Evolutionary conservation across 2,113 vertebrate genomes (phyloP), one percentile per base, ranked within the genome.

Genomic region (Zosterops borbonicus): DNA sequence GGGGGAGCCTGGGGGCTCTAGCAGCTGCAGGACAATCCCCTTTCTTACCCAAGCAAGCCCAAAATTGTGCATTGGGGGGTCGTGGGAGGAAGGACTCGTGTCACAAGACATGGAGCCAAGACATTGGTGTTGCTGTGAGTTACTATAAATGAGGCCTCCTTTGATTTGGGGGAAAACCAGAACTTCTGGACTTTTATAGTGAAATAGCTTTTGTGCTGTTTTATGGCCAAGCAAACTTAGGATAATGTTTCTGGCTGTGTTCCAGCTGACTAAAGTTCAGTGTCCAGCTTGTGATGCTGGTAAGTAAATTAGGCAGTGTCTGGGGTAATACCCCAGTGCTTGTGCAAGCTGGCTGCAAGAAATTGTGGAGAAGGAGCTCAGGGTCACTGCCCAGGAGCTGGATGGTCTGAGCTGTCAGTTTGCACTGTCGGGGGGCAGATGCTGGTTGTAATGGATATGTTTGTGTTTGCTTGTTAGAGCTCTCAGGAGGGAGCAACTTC

Each of bases 51-150:
- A 64, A 52, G 9, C 22, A 55, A 60, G 11, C 27, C 12, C 29
- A 19, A 21, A 69, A 28, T 55, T 79, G 33, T 13, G 0, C 5
- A 0, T 5, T 63, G 80, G 46, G 42, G 14, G 15, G 2, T 59
- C 5, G 2, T 12, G 11, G 22, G 41, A 56, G 37, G 52, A 88
- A 73, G 22, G 23, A 12, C 27, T 81, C 0, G 0, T 44, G 42
- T 65, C 1, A 1, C 42, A 23, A 62, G 20, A 41, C 2, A 1
- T 17, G 8, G 49, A 75, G 58, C 65, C 1, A 9, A 50, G 59
- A 55, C 28, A 41, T 0, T 0, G 6, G 14, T 2, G 2, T 52
- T 64, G 33, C 50, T 65, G 31, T 2, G 2, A 15, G n/a, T 33
- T 87, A 2, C 7, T 5, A 0, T 0, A 18, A 74, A 12, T 18